A percentile compares a stretch with the other conserved stretches of the same genome.
Conservation (phyloP, 2,797 vertebrate genomes). For the Liasis olivaceus region DNA sequence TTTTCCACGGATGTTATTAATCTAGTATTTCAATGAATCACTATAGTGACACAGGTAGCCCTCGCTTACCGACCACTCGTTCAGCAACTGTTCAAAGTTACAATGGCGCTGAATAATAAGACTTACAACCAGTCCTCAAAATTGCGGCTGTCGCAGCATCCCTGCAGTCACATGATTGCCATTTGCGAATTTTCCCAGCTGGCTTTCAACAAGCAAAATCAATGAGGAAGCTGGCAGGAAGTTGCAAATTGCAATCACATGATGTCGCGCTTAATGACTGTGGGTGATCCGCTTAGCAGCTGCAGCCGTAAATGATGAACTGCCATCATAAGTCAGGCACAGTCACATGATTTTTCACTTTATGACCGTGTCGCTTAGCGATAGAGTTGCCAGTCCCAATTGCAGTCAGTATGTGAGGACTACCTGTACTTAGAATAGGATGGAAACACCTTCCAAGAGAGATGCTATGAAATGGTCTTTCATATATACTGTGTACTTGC, state of each 20-base stretch:
- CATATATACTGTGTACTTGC: slow-evolving; percentile 60
- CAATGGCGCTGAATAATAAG: background rate
- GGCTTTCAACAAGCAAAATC: background rate
- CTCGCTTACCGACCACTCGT: background rate
- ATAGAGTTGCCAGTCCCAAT: background rate
- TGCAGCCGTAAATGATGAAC: background rate
- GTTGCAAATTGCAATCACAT: too few relatives aligned
- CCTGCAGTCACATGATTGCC: background rate
- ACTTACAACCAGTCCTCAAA: background rate
- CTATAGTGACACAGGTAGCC: slow-evolving; percentile 29
- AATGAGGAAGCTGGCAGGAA: too few relatives aligned
- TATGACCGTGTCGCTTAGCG: background rate
- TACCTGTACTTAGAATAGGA: slow-evolving; percentile 40
- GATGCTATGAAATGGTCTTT: slow-evolving; percentile 53
- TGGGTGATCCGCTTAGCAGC: too few relatives aligned
- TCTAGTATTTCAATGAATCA: slow-evolving; percentile 55
- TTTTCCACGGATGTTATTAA: slow-evolving; percentile 60
- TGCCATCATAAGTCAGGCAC: background rate
- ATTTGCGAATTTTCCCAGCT: background rate
- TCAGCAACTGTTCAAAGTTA: background rate
- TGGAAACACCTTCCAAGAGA: slow-evolving; percentile 60
- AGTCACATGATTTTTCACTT: background rate
- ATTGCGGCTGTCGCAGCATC: background rate
- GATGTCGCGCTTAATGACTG: too few relatives aligned
- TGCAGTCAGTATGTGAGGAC: background rate